Conservation (phyloP, 2,797 vertebrate species). For the Microhierax caerulescens region DNA sequence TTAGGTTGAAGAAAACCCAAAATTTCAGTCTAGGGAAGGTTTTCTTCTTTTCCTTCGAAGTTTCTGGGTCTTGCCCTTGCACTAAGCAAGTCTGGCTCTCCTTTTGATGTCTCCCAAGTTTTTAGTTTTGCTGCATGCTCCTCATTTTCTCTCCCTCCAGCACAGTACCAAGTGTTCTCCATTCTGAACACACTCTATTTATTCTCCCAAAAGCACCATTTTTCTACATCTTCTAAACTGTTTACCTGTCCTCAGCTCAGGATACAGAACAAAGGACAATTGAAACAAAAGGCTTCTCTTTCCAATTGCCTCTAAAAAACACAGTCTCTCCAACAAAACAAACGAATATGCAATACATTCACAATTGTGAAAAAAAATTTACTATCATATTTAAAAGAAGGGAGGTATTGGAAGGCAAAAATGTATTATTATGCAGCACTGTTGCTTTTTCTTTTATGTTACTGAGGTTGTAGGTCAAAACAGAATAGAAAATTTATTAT, state of each 20-base stretch:
- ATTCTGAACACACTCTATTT: neutral
- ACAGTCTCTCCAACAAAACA: neutral
- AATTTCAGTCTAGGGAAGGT: neutral
- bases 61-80: neutral
- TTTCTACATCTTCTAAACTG: neutral
- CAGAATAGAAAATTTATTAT: neutral
- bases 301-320: neutral
- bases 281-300: neutral
- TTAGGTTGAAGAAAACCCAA: neutral
- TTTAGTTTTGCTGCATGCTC: neutral
- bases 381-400: neutral
- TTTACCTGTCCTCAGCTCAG: neutral
- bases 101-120: neutral
- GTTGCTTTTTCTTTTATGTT: neutral
- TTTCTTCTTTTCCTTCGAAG: neutral
- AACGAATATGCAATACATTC: no score
- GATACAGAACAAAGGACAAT: neutral
- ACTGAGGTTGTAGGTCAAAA: neutral
- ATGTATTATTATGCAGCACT: neutral
- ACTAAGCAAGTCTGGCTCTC: neutral
- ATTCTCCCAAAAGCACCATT: neutral
- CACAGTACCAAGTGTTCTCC: rapidly evolving
- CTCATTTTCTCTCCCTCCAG: neutral
- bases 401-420: neutral
- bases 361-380: neutral